Evolutionary conservation across 2,113 vertebrate species (phyloP).

Genomic region (Clarias magur): DNA sequence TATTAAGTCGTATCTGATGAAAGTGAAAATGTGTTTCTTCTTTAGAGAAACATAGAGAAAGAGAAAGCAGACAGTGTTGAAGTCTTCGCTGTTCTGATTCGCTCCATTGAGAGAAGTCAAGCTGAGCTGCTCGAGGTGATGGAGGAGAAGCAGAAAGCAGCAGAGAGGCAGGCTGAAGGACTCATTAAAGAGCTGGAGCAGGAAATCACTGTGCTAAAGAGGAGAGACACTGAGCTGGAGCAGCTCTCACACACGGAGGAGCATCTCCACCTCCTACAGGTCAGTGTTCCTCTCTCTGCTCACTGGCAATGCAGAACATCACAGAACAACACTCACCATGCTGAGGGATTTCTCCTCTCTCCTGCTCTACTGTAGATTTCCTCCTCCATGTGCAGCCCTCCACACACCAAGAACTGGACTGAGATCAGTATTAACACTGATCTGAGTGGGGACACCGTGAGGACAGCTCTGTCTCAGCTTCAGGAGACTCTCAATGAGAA

Average conservation of each 20-base stretch:
- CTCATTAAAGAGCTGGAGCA: slow-evolving; percentile 9
- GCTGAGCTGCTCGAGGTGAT: background rate
- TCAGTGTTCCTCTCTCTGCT: too few species aligned
- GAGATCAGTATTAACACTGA: background rate
- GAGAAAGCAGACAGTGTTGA: slow-evolving; percentile 4
- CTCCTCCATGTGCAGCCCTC: too few species aligned
- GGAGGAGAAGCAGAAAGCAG: too few species aligned
- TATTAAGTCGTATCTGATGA: background rate
- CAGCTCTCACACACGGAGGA: slow-evolving; percentile 29
- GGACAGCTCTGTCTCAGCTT: background rate
- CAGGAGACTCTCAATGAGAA: too few species aligned
- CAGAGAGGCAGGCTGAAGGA: background rate
- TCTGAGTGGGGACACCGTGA: background rate
- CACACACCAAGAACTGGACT: too few species aligned
- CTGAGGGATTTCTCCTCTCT: too few species aligned
- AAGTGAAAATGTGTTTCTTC: background rate
- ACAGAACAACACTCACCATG: too few species aligned
- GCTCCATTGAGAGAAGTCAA: background rate
- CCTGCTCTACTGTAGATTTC: too few species aligned
- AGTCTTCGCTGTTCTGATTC: background rate
- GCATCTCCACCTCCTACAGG: slow-evolving; percentile 1
- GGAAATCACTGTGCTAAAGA: slow-evolving; percentile 4
- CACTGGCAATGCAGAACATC: too few species aligned
- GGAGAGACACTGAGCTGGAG: slow-evolving; percentile 42
- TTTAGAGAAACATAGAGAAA: background rate